Percentiles rank a stretch among this genome's conserved stretches.
These are phyloP conservation scores for Megaustenia siamemsis DNA, from an alignment of 2,888 invertebrate species.

Conservation along the genomic window DNA sequence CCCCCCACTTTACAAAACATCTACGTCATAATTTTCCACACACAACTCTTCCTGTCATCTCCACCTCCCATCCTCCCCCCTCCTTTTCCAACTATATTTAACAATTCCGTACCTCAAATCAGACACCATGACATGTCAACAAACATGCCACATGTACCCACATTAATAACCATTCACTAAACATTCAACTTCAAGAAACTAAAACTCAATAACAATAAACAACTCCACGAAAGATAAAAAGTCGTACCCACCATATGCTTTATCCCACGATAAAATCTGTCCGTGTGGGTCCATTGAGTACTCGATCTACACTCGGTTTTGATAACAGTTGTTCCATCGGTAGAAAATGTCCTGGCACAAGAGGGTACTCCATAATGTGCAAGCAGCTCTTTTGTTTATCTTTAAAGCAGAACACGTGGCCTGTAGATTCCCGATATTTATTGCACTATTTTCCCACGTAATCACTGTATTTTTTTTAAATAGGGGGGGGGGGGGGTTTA, in stretches of 20 bases:
- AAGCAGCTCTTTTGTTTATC: not conserved
- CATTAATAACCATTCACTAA: too few species aligned
- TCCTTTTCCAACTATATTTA: too few species aligned
- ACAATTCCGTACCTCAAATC: too few species aligned
- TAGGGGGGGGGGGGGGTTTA: too few species aligned
- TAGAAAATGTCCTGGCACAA: not conserved
- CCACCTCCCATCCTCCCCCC: too few species aligned
- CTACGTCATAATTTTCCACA: too few species aligned
- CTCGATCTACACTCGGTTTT: not conserved
- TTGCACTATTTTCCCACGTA: not conserved
- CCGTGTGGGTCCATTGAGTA: not conserved
- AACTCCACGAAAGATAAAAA: not conserved
- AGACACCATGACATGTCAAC: too few species aligned
- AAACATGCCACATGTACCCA: too few species aligned
- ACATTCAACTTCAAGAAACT: too few species aligned
- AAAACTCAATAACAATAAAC: not conserved
- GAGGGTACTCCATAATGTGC: not conserved
- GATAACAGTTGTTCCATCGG: not conserved
- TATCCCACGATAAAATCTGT: not conserved
- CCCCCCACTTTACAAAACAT: too few species aligned
- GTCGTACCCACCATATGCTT: constrained; percentile 5
- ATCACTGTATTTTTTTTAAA: too few species aligned
- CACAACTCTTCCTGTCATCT: too few species aligned
- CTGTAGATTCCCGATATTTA: not conserved
- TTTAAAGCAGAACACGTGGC: not conserved